These are phyloP conservation scores for Nasua narica DNA, from an alignment of 2,797 vertebrate genomes.

Conservation along the genomic window DNA sequence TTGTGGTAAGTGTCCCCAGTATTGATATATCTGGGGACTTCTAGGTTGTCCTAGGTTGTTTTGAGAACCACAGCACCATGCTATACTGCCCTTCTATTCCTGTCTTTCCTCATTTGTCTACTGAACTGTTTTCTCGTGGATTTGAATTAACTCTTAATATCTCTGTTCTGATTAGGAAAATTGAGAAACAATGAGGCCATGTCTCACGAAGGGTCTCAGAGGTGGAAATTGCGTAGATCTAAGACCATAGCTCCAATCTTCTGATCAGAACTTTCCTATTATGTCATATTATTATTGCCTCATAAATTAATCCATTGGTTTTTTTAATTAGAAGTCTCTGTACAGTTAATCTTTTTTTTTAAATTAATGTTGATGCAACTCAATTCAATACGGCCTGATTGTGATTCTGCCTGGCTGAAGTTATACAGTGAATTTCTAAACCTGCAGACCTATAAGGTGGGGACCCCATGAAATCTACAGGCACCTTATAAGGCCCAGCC, in stretches of 20 bases:
- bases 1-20: not conserved
- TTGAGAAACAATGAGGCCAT: not conserved
- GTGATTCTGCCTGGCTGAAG: not conserved
- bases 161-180: not conserved
- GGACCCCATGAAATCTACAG: not conserved
- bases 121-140: not conserved
- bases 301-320: not conserved
- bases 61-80: not conserved
- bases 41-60: not conserved
- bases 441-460: not conserved
- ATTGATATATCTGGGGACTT: not conserved
- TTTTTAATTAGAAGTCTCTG: constrained; percentile 14
- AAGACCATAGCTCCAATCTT: not conserved
- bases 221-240: not conserved
- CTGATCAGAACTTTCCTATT: not conserved
- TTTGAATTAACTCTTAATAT: not conserved
- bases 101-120: not conserved
- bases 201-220: not conserved
- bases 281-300: not conserved
- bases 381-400: not conserved
- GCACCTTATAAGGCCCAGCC: not conserved
- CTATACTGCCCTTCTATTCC: not conserved
- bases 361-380: not conserved
- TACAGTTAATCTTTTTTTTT: not conserved
- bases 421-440: not conserved